Percentiles rank a stretch among this genome's conserved stretches.
Evolutionary conservation across 1,140 invertebrate species (phyloP).

Genomic region (Platyura marginata): DNA sequence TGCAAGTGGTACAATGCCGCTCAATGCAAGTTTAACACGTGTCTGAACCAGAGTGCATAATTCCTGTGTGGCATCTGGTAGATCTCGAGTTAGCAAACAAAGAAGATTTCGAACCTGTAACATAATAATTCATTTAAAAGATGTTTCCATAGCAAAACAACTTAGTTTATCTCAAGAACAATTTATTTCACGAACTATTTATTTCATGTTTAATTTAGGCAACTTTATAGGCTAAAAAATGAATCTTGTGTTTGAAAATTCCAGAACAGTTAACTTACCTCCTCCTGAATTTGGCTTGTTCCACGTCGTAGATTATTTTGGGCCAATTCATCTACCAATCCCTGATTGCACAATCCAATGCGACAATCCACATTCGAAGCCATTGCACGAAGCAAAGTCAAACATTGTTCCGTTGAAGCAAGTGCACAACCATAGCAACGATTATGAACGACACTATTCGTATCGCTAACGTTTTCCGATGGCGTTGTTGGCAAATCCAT

Average conservation of each 20-base stretch:
- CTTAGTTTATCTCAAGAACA: not conserved
- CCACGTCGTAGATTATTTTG: conserved; percentile 75
- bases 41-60: conserved; percentile 66
- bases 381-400: conserved; percentile 80
- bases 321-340: conserved; percentile 75
- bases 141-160: not conserved
- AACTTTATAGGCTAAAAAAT: no score
- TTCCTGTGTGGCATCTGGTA: conserved; percentile 69
- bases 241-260: no score
- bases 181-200: no score
- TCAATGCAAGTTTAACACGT: conserved; percentile 56
- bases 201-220: no score
- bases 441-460: conserved; percentile 19
- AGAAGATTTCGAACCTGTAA: conserved; percentile 56
- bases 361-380: conserved; percentile 65
- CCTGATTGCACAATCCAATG: conserved; percentile 63
- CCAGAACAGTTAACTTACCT: conserved; percentile 25
- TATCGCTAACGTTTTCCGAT: conserved; percentile 5
- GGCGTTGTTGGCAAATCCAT: conserved; percentile 24
- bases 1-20: conserved; percentile 34
- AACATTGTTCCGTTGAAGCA: conserved; percentile 80
- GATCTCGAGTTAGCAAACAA: conserved; percentile 80
- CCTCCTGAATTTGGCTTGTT: conserved; percentile 61
- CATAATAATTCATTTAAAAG: not conserved
- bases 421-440: conserved; percentile 73